These are phyloP conservation scores for Hylaeus anthracinus DNA, from an alignment of 1,140 invertebrate genomes.

Conservation along the genomic window DNA sequence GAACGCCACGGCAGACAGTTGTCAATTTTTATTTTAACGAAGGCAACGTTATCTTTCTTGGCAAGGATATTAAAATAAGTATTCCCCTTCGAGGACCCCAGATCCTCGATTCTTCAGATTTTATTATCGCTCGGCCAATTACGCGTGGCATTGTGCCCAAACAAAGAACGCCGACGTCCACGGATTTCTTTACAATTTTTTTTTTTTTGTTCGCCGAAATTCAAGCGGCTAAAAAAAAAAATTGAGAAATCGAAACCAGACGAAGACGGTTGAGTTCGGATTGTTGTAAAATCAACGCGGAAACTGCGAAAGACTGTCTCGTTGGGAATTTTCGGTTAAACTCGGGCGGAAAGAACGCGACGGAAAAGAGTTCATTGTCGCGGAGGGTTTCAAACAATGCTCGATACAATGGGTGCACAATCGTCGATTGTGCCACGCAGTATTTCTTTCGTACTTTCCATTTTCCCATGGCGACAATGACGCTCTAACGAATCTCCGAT, in stretches of 20 bases:
- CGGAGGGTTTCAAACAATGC: conserved; percentile 65
- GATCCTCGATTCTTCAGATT: too few relatives aligned
- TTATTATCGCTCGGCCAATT: conserved; percentile 3
- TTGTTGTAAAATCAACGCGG: neutral
- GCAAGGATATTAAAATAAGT: too few relatives aligned
- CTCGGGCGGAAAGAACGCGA: conserved; percentile 38
- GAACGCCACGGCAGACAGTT: too few relatives aligned
- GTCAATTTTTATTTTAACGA: too few relatives aligned
- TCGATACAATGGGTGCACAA: conserved; percentile 50
- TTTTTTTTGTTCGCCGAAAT: neutral
- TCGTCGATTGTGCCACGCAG: conserved; percentile 48
- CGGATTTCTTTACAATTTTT: too few relatives aligned
- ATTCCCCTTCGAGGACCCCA: too few relatives aligned
- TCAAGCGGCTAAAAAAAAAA: neutral
- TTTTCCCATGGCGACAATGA: conserved; percentile 57
- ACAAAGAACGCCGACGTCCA: neutral
- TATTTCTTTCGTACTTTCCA: conserved; percentile 48
- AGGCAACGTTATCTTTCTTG: too few relatives aligned
- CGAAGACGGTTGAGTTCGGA: neutral
- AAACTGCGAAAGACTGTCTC: neutral
- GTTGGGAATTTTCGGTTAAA: conserved; percentile 21
- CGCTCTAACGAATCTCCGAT: conserved; percentile 60
- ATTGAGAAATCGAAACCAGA: neutral
- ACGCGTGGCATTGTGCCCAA: neutral
- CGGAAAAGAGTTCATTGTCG: conserved; percentile 57